Conservation (phyloP, 2,888 invertebrate genomes). For the Cerastoderma edule region DNA sequence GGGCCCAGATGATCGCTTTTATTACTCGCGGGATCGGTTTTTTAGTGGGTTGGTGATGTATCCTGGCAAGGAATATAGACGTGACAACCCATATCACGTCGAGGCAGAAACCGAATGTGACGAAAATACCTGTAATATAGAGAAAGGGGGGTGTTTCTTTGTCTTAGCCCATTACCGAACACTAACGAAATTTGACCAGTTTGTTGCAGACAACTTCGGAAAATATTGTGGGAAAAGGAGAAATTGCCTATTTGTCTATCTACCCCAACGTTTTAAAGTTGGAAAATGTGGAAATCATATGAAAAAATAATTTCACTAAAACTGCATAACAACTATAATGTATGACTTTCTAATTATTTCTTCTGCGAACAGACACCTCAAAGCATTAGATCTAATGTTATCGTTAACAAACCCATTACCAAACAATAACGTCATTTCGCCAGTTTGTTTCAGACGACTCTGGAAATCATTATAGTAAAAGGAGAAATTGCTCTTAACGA, state of each 20-base stretch:
- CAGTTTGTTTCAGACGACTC: too few relatives aligned
- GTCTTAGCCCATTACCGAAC: not conserved
- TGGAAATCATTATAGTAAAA: too few relatives aligned
- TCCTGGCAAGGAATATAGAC: constrained; percentile 14
- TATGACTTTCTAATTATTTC: too few relatives aligned
- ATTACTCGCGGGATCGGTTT: not conserved
- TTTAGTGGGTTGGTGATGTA: constrained; percentile 22
- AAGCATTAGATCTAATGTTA: not conserved
- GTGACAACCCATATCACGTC: constrained; percentile 24
- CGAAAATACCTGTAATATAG: constrained; percentile 39
- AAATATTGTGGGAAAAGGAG: not conserved
- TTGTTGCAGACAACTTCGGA: not conserved
- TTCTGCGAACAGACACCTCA: too few relatives aligned
- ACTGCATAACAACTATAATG: too few relatives aligned
- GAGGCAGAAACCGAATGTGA: constrained; percentile 33
- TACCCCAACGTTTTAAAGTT: not conserved
- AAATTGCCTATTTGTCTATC: not conserved
- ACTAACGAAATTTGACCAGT: not conserved
- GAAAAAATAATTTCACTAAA: too few relatives aligned
- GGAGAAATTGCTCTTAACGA: too few relatives aligned
- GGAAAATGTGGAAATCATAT: too few relatives aligned
- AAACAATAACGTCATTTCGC: too few relatives aligned
- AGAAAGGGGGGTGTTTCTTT: not conserved
- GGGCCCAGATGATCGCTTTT: not conserved
- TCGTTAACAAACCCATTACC: too few relatives aligned